Evolutionary conservation across 2,113 vertebrate species (phyloP), one percentile per base, ranked within the genome.

Genomic region (Labrus mixtus): DNA sequence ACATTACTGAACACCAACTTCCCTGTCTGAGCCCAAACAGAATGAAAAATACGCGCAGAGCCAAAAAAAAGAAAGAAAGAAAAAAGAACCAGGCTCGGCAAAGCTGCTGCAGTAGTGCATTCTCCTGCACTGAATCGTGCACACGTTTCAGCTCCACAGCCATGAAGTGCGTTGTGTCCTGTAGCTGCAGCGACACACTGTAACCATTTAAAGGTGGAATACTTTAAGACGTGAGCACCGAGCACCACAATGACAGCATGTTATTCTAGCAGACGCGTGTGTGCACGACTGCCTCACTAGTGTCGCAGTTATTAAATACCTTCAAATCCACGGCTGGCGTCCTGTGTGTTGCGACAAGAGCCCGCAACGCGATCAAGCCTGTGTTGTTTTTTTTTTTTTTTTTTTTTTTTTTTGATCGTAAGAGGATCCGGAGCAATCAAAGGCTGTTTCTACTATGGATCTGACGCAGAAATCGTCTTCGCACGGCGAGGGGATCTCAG

Each of bases 291-390:
- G 6, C 55, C 45, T n/a, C 71, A 75, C 68, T 87, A 85, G 77
- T 90, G 87, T 89, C 91, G 89, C 91, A 90, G 85, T 92, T 92
- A 79, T 80, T 87, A 91, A 92, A 93, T 92, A 93, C 93, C 93
- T 93, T 84, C 60, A 74, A 90, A 91, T 91, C 89, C 91, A 57
- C 84, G 87, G 80, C 87, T 75, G 64, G 80, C 76, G 71, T 89
- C 84, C 83, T 83, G 80, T 81, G 78, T 82, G 88, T 63, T 72
- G 84, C 81, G 78, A 84, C 73, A 65, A 63, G 56, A 87, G 60
- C 65, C 67, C 45, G 63, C 81, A 76, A 76, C 70, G 77, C 82
- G 74, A 84, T 73, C 87, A 22, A 86, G 72, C 90, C 85, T 73
- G 59, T 62, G 68, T 63, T 58, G 2, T 29, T 29, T 29, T 60